A percentile compares a stretch with the other conserved stretches of the same genome.
Evolutionary conservation across 2,888 invertebrate genomes (phyloP).

Genomic region (Cosmia trapezina): DNA sequence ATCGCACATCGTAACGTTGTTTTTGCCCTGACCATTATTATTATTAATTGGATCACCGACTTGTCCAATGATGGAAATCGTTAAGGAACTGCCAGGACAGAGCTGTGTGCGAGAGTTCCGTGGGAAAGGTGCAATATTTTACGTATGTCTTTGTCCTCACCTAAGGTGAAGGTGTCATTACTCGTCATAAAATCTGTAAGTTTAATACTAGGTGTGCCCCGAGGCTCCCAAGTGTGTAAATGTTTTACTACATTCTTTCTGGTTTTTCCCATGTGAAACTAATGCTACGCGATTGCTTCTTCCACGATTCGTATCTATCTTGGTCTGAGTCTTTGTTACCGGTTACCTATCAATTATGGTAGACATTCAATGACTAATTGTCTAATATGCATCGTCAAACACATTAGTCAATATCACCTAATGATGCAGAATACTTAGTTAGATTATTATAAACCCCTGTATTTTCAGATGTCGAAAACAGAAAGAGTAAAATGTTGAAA

Average conservation of each 20-base stretch:
- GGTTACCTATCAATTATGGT: neutral
- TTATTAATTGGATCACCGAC: constrained; percentile 89
- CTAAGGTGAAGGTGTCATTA: neutral
- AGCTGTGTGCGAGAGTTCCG: constrained; percentile 68
- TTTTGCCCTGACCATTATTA: constrained; percentile 85
- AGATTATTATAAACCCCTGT: neutral
- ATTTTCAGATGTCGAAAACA: neutral
- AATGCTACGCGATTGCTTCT: neutral
- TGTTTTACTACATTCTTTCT: constrained; percentile 9
- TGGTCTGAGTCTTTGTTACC: neutral
- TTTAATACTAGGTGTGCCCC: constrained; percentile 22
- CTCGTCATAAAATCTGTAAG: constrained; percentile 16
- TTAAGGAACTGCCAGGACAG: constrained; percentile 75
- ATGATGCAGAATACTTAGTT: neutral
- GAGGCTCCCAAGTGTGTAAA: neutral
- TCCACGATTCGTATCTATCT: neutral
- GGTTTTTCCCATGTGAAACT: constrained; percentile 16
- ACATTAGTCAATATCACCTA: neutral
- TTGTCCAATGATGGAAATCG: constrained; percentile 80
- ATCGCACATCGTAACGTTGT: constrained; percentile 86
- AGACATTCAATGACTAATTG: neutral
- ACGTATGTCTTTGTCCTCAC: neutral
- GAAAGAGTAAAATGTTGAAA: neutral
- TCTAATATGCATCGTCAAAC: neutral
- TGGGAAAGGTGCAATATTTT: constrained; percentile 39